Evolutionary conservation across 2,113 vertebrate species (phyloP).

Genomic region (Dromaius novaehollandiae): DNA sequence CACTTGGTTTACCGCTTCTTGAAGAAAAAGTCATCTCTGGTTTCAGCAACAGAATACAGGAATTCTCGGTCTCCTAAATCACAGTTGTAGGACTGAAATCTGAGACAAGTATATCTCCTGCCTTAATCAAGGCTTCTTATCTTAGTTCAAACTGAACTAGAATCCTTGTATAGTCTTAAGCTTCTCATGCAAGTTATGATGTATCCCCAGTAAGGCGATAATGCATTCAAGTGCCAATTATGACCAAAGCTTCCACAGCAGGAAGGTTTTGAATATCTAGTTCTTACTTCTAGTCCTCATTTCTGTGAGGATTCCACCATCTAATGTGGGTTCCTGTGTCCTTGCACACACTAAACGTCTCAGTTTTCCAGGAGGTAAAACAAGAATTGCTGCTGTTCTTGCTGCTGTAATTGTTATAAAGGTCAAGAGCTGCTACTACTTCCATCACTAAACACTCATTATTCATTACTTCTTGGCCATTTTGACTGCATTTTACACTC

Average conservation of each 20-base stretch:
- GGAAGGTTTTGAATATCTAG: background rate
- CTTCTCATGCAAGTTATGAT: background rate
- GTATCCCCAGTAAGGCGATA: background rate
- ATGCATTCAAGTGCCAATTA: background rate
- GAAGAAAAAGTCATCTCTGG: background rate
- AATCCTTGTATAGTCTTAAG: background rate
- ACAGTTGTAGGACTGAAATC: background rate
- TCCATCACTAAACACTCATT: background rate
- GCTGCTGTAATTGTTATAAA: background rate
- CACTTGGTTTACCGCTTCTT: background rate
- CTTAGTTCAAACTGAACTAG: background rate
- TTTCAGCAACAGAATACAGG: background rate
- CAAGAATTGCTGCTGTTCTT: background rate
- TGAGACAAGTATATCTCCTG: background rate
- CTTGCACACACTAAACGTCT: constrained; percentile 1
- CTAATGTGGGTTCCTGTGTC: background rate
- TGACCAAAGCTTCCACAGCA: background rate
- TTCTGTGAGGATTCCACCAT: background rate
- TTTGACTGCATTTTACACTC: background rate
- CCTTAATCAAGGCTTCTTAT: background rate
- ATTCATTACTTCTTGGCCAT: background rate
- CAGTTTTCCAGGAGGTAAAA: background rate
- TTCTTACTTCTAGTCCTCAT: background rate
- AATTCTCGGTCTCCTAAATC: background rate
- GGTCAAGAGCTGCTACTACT: background rate